Base-by-base conservation (phyloP, 2,113 vertebrate genomes). In the Scatophagus argus region DNA sequence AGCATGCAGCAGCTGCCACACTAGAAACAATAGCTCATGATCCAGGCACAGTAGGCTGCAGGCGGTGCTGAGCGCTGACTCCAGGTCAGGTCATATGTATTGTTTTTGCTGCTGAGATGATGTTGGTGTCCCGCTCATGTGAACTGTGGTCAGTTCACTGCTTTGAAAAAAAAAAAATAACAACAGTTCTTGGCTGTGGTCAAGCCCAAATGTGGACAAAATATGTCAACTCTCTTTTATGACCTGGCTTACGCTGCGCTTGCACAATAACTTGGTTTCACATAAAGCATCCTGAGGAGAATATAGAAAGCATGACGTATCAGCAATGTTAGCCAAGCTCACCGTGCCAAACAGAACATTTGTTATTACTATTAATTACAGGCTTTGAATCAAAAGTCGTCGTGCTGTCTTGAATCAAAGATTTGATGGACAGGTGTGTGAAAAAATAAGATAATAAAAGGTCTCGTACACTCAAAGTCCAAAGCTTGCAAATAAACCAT, bases 1-100 rank as follows among this genome's bases (percentile, higher is more conserved):
- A 87, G 70, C 86, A 84, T 72, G 88, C 83, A 85, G 89, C 90
- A 90, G 93, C 93, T 91, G 93, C 90, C 83, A 81, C 86, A 69
- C 83, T 67, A 75, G 83, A 78, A 87, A 89, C 91, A 86, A 85
- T 77, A 68, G 86, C 77, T 87, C 74, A 63, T 2, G 70, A 68
- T 86, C 67, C 83, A 86, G 79, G 86, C 88, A 74, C 86, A 83
- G 86, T 84, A 76, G 73, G 89, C 89, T 43, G 51, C 62, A 59
- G 78, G 41, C 60, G 23, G 59, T 39, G 51, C 64, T 36, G 31
- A 67, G 39, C 21, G 52, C 74, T 74, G 60, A 65, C 79, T 83
- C 49, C 8, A n/a, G 77, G 77, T 89, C 89, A 85, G 60, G 54
- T 85, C 61, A 5, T 17, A 58, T 44, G 60, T 10, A 21, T 34